Conservation (phyloP, 2,888 invertebrate species). For the Alitta virens region DNA sequence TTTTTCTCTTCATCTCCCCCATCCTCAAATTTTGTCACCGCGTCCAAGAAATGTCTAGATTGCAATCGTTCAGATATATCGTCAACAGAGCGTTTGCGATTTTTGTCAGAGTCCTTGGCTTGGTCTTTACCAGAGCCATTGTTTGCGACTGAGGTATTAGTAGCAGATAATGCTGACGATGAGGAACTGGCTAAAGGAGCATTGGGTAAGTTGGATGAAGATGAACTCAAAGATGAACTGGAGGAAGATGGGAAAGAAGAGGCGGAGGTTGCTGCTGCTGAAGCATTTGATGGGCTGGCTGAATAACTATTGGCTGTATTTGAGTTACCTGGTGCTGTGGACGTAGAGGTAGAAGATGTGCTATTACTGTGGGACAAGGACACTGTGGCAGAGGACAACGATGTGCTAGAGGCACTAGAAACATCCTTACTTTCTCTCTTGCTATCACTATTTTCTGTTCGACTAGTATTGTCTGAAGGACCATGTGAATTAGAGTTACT, state of each 20-base stretch:
- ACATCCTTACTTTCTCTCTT: not conserved
- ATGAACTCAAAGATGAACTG: not conserved
- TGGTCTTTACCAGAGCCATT: not conserved
- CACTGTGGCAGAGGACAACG: too few relatives aligned
- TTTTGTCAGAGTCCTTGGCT: not conserved
- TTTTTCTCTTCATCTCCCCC: not conserved
- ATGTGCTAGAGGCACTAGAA: not conserved
- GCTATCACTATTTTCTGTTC: not conserved
- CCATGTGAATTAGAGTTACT: not conserved
- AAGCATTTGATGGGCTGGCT: not conserved
- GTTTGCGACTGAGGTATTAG: not conserved
- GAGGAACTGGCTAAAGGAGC: not conserved
- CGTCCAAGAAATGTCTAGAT: slow-evolving; percentile 23
- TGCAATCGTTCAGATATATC: slow-evolving; percentile 9
- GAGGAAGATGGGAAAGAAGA: not conserved
- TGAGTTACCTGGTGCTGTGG: not conserved
- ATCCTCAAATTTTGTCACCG: slow-evolving; percentile 16
- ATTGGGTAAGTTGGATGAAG: not conserved
- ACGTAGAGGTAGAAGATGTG: not conserved
- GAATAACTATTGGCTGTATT: not conserved
- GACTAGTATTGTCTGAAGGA: not conserved
- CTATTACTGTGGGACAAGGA: not conserved
- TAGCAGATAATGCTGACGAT: not conserved
- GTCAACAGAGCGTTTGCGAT: slow-evolving; percentile 5
- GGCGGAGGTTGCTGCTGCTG: not conserved